Evolutionary conservation across 2,888 invertebrate genomes (phyloP), one percentile per base, ranked within the genome.

Genomic region (Elmis aenea): DNA sequence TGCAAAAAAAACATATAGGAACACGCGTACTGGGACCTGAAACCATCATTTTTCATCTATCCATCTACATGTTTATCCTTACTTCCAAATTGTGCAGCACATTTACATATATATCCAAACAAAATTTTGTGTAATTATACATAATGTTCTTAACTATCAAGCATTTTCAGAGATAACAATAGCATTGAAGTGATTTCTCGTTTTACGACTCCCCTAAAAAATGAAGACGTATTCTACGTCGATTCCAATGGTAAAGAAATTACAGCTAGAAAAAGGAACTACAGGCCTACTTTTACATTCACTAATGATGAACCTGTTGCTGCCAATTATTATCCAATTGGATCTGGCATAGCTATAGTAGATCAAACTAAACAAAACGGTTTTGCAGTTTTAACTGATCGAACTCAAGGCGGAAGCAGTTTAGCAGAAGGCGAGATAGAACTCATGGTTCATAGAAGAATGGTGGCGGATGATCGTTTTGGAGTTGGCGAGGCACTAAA

Each of bases 401-500:
- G 81, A 26, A 58, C 76, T 0, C 75, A 81, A 54, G 81, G 80
- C 0, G 81, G 77, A 1, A 71, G 75, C 0, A 77, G 78, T 2
- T 71, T 75, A 33, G 62, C 64, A 3, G 72, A 75, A 26, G 81
- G 82, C 1, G 71, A 78, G 46, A 55, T 82, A 1, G 82, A 83
- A 55, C 58, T 83, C 1, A 83, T 83, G 83, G 76, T 90, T 2
- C 94, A 95, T 57, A 75, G 95, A 28, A 72, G 93, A 15, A 60
- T 88, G 4, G 57, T 91, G 1, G 72, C 74, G 23, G 95, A 95
- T 52, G 95, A 95, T 59, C 83, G 82, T 0, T 88, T 89, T 51
- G 95, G 95, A 0, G 92, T 95, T 0, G 85, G 75, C 0, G 93
- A 95, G 64, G 80, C 92, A 0, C 64, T 95, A 0, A 87, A 94